Evolutionary conservation across 1,140 invertebrate species (phyloP), one percentile per base, ranked within the genome.

Genomic region (Ylistrum balloti): DNA sequence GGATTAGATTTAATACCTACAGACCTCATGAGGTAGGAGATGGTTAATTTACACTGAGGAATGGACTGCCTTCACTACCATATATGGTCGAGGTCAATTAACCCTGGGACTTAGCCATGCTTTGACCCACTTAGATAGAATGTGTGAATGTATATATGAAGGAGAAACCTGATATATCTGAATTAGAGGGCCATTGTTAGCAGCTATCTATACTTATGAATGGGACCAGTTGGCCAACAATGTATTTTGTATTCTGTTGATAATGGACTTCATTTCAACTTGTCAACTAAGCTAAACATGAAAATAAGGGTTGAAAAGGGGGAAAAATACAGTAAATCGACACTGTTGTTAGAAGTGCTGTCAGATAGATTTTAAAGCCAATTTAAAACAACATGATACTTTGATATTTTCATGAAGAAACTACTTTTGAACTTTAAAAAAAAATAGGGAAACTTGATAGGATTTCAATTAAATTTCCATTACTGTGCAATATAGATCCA

Each of bases 311-410:
- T 28, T 74, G 56, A 74, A 74, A 74, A 74, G 56, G 17, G 20
- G 17, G 28, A 74, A 28, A 74, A 74, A 28, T 74, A 74, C 56
- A 5, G 56, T 74, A 28, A 74, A 74, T n/a, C 5, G 56, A 74
- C 56, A 74, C 56, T 74, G 56, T n/a, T 28, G 56, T 74, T 74
- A 74, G 56, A 74, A 74, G 28, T 28, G 7, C 56, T 0, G 20
- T 74, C 22, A 74, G 28, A 5, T 1, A 28, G n/a, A 9, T 0
- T 28, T 28, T 74, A n/a, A 74, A 28, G 22, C 56, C 56, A 74
- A 28, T 74, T 74, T 74, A 74, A 74, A 74, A 74, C 56, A 74
- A 74, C 56, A n/a, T 74, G 56, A 74, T 28, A 74, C 56, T 74
- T 74, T 17, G 22, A 48, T 48, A 74, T 74, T 74, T 74, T 28